Conservation (phyloP, 2,888 invertebrate species). For the Tridacna crocea region DNA sequence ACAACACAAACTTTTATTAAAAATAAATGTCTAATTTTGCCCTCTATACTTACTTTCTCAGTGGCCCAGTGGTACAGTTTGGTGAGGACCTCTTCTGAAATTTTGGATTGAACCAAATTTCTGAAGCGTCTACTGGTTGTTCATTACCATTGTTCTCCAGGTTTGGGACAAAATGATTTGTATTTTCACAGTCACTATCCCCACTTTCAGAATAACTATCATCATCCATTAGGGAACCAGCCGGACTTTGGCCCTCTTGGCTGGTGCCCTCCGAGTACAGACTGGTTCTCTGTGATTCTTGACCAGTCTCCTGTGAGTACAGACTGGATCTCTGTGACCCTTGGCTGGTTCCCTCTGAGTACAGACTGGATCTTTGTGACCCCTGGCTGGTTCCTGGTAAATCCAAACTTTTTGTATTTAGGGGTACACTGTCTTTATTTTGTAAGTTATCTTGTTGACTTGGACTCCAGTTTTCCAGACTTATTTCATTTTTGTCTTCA, state of each 20-base stretch:
- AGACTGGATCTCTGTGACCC: conserved; percentile 1
- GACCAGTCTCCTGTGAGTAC: not conserved
- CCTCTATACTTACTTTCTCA: conserved; percentile 40
- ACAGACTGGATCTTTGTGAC: conserved; percentile 7
- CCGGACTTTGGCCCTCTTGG: not conserved
- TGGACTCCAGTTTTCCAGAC: conserved; percentile 56
- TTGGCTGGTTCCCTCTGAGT: conserved; percentile 3
- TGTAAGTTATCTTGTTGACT: conserved; percentile 1
- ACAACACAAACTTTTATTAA: not conserved
- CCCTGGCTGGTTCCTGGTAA: not conserved
- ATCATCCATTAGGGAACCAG: not conserved
- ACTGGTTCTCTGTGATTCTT: not conserved
- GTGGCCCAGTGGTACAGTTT: conserved; percentile 43
- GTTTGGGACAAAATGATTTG: conserved; percentile 9
- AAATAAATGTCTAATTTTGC: not conserved
- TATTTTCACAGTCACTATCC: not conserved
- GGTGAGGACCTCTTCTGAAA: conserved; percentile 41
- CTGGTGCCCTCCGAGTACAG: conserved; percentile 6
- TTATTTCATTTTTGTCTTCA: conserved; percentile 55
- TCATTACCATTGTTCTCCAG: not conserved
- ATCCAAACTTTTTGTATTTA: not conserved
- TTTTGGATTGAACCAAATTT: conserved; percentile 53
- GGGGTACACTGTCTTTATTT: conserved; percentile 25
- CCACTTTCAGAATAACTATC: not conserved
- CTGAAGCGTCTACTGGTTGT: conserved; percentile 8